Evolutionary conservation across 2,113 vertebrate species (phyloP), one percentile per base, ranked within the genome.

Genomic region (Ochotona curzoniae): DNA sequence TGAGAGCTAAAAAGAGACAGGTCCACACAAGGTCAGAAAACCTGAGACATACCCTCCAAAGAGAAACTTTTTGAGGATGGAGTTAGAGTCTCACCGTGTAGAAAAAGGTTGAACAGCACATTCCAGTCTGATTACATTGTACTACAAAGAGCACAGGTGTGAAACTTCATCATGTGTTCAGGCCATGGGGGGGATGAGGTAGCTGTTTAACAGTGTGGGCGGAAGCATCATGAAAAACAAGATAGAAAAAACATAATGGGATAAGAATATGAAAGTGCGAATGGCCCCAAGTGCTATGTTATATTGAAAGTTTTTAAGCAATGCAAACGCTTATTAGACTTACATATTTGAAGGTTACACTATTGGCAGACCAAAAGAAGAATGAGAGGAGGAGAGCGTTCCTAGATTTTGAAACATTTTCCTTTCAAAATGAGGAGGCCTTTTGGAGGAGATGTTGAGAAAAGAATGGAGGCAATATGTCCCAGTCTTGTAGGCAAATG

Each of bases 381-480:
- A 94, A 66, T 9, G 47, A 60, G 54, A 94, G 64, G 18, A 78
- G 30, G 14, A 47, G n/a, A 95, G 76, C 13, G 14, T 78, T 94
- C 67, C 44, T 95, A 91, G 87, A 91, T 93, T 92, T 89, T 95
- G 73, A 94, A 93, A 84, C 57, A 7, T 71, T 94, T 95, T 91
- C 85, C 82, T 79, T 96, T 90, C 64, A 91, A 92, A 67, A 93
- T 7, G 70, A 95, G 15, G 47, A 94, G 76, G 79, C 57, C 83
- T 93, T 94, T 95, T 86, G 79, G 88, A 95, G 89, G 28, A 83
- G 82, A 83, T 94, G 85, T 83, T 95, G 85, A 90, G 61, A 76
- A 90, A 85, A 93, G 26, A 64, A 91, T 86, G 70, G 90, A 95
- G 25, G 88, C 94, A 96, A 91, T 96, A 96, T 95, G 93, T 81